phyloP scores from a whole-genome alignment of 2,113 vertebrate species.

The Ailuropoda melanoleuca region DNA sequence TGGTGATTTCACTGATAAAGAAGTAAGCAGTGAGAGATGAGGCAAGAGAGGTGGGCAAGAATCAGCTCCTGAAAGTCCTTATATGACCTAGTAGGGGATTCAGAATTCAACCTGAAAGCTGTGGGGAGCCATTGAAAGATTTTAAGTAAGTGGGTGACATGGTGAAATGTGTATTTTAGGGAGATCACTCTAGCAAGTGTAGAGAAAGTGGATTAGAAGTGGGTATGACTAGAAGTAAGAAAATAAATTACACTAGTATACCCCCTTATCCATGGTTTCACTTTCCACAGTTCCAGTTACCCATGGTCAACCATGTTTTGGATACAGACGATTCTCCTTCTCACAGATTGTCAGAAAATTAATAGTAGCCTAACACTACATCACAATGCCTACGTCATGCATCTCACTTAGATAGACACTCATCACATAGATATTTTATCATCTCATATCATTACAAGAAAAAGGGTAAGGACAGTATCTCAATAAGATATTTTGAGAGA shows the following conservation, averaged over 20 bases:
- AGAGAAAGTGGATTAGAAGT: background rate
- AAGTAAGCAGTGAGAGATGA: background rate
- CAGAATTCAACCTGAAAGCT: conserved; percentile 14
- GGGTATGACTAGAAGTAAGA: background rate
- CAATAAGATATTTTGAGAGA: background rate
- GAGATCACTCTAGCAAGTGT: background rate
- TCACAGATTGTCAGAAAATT: background rate
- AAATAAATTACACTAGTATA: background rate
- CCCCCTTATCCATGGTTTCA: background rate
- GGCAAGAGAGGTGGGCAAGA: background rate
- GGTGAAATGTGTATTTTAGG: background rate
- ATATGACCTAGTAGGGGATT: background rate
- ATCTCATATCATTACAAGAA: background rate
- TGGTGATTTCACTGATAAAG: conserved; percentile 28
- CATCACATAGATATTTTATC: background rate
- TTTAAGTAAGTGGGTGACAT: conserved; percentile 32
- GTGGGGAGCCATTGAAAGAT: background rate
- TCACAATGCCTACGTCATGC: background rate
- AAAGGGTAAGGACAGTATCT: background rate
- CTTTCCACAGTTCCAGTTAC: background rate
- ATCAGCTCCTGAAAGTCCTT: conserved; percentile 16
- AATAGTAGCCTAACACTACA: background rate
- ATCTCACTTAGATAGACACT: background rate
- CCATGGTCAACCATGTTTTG: background rate
- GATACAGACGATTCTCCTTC: background rate